phyloP scores from a whole-genome alignment of 2,113 vertebrate species.

The Galeopterus variegatus region DNA sequence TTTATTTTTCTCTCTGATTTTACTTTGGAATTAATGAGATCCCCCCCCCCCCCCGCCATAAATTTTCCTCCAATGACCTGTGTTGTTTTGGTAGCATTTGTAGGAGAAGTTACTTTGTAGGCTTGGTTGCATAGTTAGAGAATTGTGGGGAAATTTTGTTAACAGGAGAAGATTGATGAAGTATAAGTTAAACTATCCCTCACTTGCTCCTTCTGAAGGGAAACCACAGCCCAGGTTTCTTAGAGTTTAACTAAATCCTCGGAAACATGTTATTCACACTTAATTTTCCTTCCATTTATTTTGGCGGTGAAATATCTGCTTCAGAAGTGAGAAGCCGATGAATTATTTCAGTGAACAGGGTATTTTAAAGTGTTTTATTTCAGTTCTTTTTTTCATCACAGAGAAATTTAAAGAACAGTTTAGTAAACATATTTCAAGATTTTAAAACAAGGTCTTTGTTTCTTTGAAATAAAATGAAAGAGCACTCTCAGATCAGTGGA shows the following conservation, averaged over 20 bases:
- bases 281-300: constrained; percentile 17
- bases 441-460: constrained; percentile 14
- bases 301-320: constrained; percentile 2
- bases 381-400: constrained; percentile 46
- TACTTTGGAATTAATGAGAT: background rate
- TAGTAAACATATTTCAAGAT: background rate
- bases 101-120: constrained; percentile 9
- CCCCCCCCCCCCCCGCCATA: background rate
- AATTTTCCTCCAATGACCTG: background rate
- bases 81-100: constrained; percentile 23
- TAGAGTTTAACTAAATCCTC: background rate
- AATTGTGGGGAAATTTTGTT: background rate
- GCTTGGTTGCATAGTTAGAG: constrained; percentile 15
- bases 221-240: background rate
- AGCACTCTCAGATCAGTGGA: background rate
- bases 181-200: background rate
- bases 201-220: background rate
- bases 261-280: background rate
- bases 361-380: constrained; percentile 29
- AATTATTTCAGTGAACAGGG: constrained; percentile 27
- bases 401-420: constrained; percentile 29
- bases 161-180: background rate
- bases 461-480: constrained; percentile 16
- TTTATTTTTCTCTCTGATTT: constrained; percentile 40
- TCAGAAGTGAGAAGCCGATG: constrained; percentile 33